Evolutionary conservation across 2,888 invertebrate species (phyloP).

Genomic region (Geophilus truncorum): DNA sequence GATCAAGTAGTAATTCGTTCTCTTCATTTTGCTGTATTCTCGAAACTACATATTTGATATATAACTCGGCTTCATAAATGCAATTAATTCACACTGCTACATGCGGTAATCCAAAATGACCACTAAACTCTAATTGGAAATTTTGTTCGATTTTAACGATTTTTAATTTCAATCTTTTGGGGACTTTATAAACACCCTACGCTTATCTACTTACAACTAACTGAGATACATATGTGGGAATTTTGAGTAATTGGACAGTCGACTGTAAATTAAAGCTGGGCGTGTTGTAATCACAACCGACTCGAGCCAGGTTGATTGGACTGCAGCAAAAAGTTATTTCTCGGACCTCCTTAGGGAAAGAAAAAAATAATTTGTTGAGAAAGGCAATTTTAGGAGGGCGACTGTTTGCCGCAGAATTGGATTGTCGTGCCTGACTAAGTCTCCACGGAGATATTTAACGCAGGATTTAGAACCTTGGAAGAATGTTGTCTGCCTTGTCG

Average conservation of each 20-base stretch:
- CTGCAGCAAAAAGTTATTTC: background rate
- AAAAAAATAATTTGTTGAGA: conserved; percentile 12
- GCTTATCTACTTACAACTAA: background rate
- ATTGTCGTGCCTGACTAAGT: conserved; percentile 20
- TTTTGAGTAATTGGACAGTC: background rate
- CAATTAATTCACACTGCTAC: background rate
- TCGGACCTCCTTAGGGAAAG: background rate
- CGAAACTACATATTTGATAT: background rate
- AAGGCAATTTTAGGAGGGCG: background rate
- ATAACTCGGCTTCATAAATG: background rate
- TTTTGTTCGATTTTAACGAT: too few species aligned
- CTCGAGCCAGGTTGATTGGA: background rate
- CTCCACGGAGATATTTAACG: conserved; percentile 10
- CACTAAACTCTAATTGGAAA: too few species aligned
- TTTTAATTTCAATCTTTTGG: too few species aligned
- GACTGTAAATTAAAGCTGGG: background rate
- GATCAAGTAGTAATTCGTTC: conserved; percentile 7
- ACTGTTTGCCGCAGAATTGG: background rate
- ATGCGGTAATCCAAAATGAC: too few species aligned
- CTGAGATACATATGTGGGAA: background rate
- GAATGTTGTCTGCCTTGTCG: background rate
- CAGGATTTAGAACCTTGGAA: conserved; percentile 4
- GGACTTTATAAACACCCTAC: too few species aligned
- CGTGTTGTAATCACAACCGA: background rate
- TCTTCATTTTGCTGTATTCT: too few species aligned